These are phyloP conservation scores for Phorcus lineatus DNA, from an alignment of 2,888 invertebrate species.

Conservation along the genomic window DNA sequence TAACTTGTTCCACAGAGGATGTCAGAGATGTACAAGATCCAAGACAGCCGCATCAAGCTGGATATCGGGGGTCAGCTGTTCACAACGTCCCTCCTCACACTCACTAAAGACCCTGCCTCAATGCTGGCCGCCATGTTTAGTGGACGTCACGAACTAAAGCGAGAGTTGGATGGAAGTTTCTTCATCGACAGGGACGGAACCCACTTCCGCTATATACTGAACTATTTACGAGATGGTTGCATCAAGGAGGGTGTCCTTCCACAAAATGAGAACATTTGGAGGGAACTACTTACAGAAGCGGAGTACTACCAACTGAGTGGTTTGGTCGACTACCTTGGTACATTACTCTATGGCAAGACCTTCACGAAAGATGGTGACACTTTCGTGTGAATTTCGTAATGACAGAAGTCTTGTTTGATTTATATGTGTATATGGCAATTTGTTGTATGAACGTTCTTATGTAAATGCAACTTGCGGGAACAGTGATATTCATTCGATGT, in stretches of 20 bases:
- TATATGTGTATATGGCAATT: no score
- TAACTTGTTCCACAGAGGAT: slow-evolving; percentile 54
- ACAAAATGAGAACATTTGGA: slow-evolving; percentile 55
- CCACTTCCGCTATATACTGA: slow-evolving; percentile 67
- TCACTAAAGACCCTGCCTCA: slow-evolving; percentile 62
- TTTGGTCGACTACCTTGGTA: slow-evolving; percentile 56
- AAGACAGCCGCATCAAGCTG: slow-evolving; percentile 67
- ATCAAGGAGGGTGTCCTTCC: slow-evolving; percentile 69
- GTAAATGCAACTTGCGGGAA: no score
- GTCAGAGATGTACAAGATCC: slow-evolving; percentile 65
- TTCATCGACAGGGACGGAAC: slow-evolving; percentile 70
- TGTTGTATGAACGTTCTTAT: no score
- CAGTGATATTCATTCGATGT: no score
- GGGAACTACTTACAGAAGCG: slow-evolving; percentile 66
- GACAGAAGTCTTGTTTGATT: background rate
- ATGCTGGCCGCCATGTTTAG: slow-evolving; percentile 71
- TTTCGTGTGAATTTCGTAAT: slow-evolving; percentile 25
- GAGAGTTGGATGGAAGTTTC: slow-evolving; percentile 66
- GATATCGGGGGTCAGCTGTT: slow-evolving; percentile 69
- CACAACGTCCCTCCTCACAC: slow-evolving; percentile 66
- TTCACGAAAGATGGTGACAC: slow-evolving; percentile 33
- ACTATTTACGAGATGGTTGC: slow-evolving; percentile 67
- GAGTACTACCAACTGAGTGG: slow-evolving; percentile 66
- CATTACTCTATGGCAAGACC: slow-evolving; percentile 39
- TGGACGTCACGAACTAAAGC: slow-evolving; percentile 64